Base-by-base conservation (phyloP, 1,140 invertebrate species). In the Pentalonia nigronervosa region DNA sequence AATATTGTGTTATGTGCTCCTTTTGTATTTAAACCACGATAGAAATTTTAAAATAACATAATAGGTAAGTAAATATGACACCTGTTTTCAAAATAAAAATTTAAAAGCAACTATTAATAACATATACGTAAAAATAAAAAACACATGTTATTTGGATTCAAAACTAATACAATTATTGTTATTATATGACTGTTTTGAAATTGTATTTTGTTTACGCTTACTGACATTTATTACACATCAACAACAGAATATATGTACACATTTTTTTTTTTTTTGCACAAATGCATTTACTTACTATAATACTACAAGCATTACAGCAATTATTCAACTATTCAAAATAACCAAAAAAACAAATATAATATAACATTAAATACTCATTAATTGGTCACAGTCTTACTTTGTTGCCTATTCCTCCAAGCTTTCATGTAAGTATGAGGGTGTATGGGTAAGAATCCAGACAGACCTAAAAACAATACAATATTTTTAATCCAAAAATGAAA, bases 361-460 rank as follows among this genome's bases (percentile, higher is more conserved):
- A 81, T 34, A 34, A 36, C 30, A 76, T 76, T 76, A 76, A 76
- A 76, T 76, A 76, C n/a, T 76, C n/a, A 30, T 93, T 84, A 93
- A 84, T 53, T 83, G 20, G 45, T n/a, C 2, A 25, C 50, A 25
- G 76, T 84, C 53, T 94, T 92, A 50, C 93, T 94, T 91, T 93
- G 93, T 94, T 94, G 95, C 94, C 97, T 96, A 94, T 96, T 97
- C 94, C 96, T 96, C 97, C 97, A 98, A 6, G 97, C 96, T 20
- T 94, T 96, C 95, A 97, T 97, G 94, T 97, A 97, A 14, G 96
- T 96, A 93, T 95, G 95, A 6, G 97, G 97, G 95, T 98, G 97
- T 84, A 98, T 96, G 0, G 97, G 97, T 50, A 97, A 96, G 93
- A 97, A 97, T 48, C 97, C 97, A 84, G 96, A 95, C 30, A 98